phyloP scores from a whole-genome alignment of 2,113 vertebrate species.

The Eubucco bourcierii region DNA sequence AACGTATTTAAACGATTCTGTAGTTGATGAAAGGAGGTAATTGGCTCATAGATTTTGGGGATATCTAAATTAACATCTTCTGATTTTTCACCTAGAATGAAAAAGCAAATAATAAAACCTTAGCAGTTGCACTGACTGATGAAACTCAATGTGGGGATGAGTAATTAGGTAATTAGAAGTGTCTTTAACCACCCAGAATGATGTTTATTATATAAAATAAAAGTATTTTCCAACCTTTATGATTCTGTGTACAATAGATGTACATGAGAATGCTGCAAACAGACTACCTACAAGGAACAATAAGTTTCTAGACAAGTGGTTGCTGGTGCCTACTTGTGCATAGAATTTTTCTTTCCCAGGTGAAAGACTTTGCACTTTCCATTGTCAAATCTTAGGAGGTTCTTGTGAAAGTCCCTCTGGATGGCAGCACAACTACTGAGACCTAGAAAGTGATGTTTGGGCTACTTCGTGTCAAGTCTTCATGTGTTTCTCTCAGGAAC shows the following conservation, averaged over 20 bases:
- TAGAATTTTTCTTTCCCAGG: no score
- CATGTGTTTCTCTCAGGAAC: neutral
- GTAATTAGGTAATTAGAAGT: neutral
- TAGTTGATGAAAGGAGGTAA: constrained; percentile 83
- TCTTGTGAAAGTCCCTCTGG: no score
- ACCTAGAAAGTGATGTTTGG: neutral
- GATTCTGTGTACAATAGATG: neutral
- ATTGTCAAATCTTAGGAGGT: no score
- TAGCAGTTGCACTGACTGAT: neutral
- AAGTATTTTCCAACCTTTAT: no score
- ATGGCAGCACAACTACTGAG: neutral
- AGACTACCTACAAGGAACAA: neutral
- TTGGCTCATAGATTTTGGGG: constrained; percentile 90
- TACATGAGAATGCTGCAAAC: neutral
- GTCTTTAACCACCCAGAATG: neutral
- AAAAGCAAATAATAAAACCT: neutral
- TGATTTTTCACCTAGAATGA: constrained; percentile 81
- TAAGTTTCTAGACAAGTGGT: neutral
- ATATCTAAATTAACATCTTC: constrained; percentile 81
- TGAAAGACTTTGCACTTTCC: no score
- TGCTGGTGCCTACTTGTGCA: no score
- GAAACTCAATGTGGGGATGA: neutral
- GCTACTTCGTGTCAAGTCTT: neutral
- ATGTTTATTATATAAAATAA: neutral
- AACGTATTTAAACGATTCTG: constrained; percentile 85